Evolutionary conservation across 2,888 invertebrate genomes (phyloP), one percentile per base, ranked within the genome.

Genomic region (Scaptomyza caliginosa): DNA sequence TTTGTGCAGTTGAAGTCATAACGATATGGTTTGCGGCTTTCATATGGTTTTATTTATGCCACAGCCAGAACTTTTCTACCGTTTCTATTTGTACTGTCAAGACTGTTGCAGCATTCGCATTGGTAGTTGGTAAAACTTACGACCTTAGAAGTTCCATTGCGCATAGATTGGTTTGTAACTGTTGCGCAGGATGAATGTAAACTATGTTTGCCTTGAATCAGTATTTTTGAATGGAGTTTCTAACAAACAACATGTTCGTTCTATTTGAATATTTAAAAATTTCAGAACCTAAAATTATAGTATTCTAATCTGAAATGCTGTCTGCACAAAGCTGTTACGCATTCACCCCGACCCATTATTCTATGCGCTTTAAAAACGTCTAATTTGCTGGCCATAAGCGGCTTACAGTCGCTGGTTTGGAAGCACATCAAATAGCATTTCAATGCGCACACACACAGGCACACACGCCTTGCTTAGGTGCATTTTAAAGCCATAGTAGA

Each of bases 351-450:
- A 6, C 38, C 43, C 46, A 26, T 23, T 13, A 28, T 56, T 55
- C 19, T 51, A 34, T 39, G 50, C 28, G 58, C 68, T 69, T 50
- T 65, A 54, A 66, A 67, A 84, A 60, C 60, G 64, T 75, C 78
- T 76, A 84, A 84, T 81, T 77, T 81, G 71, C 49, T 69, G 76
- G 67, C 69, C 81, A 81, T 81, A 81, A 84, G 84, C 84, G 64
- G 81, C 84, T 81, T 81, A 81, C 21, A 43, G 56, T 19, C 58
- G 55, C 50, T 57, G 58, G 24, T 54, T 67, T 67, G 56, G 49
- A 49, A 48, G 67, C 62, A 74, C 75, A 77, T 84, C 78, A 84
- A 81, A 84, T 66, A 43, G 75, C 68, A 77, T 74, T 77, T 74
- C 55, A 69, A 73, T 71, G 46, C 19, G 8, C 28, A 38, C 24